These are phyloP conservation scores for Poliocrania exsul DNA, from an alignment of 2,797 vertebrate genomes.

Conservation along the genomic window DNA sequence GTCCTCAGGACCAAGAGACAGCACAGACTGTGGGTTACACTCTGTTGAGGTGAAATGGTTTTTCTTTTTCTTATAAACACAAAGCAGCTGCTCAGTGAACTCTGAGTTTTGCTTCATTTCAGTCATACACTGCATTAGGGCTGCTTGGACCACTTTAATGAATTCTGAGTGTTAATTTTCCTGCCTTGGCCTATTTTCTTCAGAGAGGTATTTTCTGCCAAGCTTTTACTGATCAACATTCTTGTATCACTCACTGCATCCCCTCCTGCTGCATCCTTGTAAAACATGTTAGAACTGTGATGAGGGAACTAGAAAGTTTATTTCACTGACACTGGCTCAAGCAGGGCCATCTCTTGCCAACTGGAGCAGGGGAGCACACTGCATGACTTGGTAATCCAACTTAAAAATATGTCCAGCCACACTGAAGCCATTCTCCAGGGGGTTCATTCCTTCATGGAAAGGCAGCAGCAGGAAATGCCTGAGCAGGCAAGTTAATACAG, in stretches of 20 bases:
- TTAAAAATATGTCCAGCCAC: neutral
- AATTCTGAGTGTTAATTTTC: neutral
- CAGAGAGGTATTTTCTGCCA: neutral
- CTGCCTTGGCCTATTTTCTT: neutral
- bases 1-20: neutral
- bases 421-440: neutral
- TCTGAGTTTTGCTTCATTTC: neutral
- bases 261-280: neutral
- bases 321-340: neutral
- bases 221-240: neutral
- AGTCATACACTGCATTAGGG: neutral
- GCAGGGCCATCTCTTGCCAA: neutral
- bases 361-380: neutral
- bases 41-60: rapidly evolving
- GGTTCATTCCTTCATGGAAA: neutral
- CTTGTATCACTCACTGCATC: neutral
- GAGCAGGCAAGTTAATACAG: neutral
- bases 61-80: neutral
- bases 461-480: neutral
- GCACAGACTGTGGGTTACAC: neutral
- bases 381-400: neutral
- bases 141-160: neutral
- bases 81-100: neutral
- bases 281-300: neutral
- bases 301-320: neutral